Conservation (phyloP, 2,888 invertebrate genomes). For the Rhyacophila evoluta region DNA sequence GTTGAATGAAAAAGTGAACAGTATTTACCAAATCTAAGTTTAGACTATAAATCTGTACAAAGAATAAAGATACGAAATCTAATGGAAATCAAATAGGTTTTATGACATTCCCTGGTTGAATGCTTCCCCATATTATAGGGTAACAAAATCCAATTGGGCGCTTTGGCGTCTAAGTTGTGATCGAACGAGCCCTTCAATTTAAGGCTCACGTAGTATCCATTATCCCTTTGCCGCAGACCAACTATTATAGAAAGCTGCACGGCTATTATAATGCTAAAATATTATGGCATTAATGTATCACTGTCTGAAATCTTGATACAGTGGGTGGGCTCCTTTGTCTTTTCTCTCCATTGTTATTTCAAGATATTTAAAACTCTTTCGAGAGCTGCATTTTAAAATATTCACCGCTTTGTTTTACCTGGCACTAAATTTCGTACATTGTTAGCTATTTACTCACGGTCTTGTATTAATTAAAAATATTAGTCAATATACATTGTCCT, state of each 20-base stretch:
- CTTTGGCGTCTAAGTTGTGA: background rate
- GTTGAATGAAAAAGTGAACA: no score
- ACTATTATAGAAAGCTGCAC: background rate
- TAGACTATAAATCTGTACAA: no score
- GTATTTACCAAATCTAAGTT: no score
- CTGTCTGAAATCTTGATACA: background rate
- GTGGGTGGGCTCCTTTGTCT: background rate
- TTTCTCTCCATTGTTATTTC: background rate
- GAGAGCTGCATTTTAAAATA: background rate
- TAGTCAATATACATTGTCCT: no score
- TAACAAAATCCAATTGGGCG: background rate
- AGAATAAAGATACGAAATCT: no score
- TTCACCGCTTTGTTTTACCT: no score
- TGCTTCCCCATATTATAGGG: background rate
- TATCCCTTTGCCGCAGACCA: background rate
- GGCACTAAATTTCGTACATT: no score
- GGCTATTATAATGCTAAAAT: background rate
- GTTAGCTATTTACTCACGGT: no score
- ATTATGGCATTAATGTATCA: background rate
- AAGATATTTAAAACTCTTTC: background rate
- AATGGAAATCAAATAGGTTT: background rate
- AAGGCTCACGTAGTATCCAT: background rate
- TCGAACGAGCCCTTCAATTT: background rate
- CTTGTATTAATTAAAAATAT: no score
- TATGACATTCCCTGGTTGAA: background rate